Conservation (phyloP, 2,888 invertebrate species). For the Thecocarcelia acutangulata region DNA sequence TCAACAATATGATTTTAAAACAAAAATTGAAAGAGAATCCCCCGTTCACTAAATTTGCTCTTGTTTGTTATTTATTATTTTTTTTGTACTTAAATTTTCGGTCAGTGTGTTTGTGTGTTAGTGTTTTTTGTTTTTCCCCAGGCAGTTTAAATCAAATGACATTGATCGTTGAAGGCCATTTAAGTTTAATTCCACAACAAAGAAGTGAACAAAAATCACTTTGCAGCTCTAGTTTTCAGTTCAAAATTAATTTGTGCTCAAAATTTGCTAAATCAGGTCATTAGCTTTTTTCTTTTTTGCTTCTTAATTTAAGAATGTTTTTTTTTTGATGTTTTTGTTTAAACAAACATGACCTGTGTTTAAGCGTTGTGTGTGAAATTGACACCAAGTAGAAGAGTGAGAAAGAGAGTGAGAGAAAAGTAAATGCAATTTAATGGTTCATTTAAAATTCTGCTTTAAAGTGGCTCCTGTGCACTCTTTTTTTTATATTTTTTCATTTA, state of each 20-base stretch:
- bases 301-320: slow-evolving; percentile 36
- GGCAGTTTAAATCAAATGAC: slow-evolving; percentile 73
- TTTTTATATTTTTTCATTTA: slow-evolving; percentile 10
- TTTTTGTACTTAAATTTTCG: neutral
- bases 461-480: neutral
- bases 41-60: too few relatives aligned
- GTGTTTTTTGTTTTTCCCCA: slow-evolving; percentile 1
- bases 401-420: neutral
- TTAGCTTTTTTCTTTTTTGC: slow-evolving; percentile 49
- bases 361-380: slow-evolving; percentile 47
- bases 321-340: neutral
- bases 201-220: slow-evolving; percentile 27
- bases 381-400: neutral
- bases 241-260: slow-evolving; percentile 23
- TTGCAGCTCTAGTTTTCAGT: slow-evolving; percentile 32
- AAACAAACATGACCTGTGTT: slow-evolving; percentile 54
- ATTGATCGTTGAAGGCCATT: slow-evolving; percentile 79
- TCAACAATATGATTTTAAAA: slow-evolving; percentile 43
- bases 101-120: neutral
- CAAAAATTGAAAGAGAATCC: neutral
- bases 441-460: slow-evolving; percentile 53
- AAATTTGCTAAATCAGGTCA: slow-evolving; percentile 58
- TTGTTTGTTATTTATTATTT: neutral
- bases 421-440: slow-evolving; percentile 50
- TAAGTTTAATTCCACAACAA: slow-evolving; percentile 55